Evolutionary conservation across 2,888 invertebrate genomes (phyloP).

Genomic region (Stenoptilia bipunctidactyla): DNA sequence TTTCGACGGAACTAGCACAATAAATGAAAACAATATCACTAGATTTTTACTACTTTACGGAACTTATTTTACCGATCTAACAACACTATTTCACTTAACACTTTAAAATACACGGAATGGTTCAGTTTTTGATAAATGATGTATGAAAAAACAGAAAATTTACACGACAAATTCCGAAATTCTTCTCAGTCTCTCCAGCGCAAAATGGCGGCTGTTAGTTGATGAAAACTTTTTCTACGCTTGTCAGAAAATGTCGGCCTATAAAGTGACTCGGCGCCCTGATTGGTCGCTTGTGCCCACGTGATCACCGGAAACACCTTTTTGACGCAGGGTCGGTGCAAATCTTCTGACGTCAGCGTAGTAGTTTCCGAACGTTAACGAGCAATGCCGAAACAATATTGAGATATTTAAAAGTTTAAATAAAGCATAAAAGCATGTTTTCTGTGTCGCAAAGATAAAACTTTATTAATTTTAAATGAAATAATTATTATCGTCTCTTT

Average conservation of each 20-base stretch:
- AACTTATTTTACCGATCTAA: conserved; percentile 59
- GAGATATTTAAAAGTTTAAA: background rate
- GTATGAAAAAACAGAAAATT: conserved; percentile 75
- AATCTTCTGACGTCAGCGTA: conserved; percentile 61
- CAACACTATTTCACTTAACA: conserved; percentile 67
- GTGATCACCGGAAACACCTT: conserved; percentile 63
- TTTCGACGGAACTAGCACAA: conserved; percentile 80
- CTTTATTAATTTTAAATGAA: background rate
- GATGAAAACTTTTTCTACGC: conserved; percentile 96
- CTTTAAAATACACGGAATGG: conserved; percentile 73
- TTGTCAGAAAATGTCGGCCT: conserved; percentile 85
- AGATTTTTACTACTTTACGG: conserved; percentile 63
- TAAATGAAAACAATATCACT: conserved; percentile 77
- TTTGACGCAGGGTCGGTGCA: conserved; percentile 58
- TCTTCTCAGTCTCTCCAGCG: conserved; percentile 83
- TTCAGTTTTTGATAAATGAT: conserved; percentile 69
- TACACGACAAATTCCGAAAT: conserved; percentile 81
- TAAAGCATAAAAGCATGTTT: too few species aligned
- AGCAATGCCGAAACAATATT: conserved; percentile 29
- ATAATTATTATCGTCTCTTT: too few species aligned
- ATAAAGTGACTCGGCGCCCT: conserved; percentile 42
- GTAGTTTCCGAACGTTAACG: conserved; percentile 41
- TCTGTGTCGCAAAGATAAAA: too few species aligned
- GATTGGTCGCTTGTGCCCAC: conserved; percentile 59
- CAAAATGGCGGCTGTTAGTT: conserved; percentile 97